Evolutionary conservation across 2,113 vertebrate species (phyloP).

Genomic region (Clarias macrocephalus): DNA sequence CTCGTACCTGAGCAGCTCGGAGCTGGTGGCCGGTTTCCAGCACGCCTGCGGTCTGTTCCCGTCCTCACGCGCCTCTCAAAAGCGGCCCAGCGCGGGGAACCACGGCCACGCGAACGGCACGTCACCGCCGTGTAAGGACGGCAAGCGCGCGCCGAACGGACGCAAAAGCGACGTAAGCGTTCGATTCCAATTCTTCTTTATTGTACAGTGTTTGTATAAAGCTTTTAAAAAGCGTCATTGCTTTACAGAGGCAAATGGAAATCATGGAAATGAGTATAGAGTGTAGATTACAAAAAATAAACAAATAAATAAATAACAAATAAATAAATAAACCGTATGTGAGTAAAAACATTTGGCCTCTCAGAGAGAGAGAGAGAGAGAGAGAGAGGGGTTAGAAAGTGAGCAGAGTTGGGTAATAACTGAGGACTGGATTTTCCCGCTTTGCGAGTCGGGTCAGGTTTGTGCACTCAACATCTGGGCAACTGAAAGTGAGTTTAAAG

Average conservation of each 20-base stretch:
- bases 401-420: neutral
- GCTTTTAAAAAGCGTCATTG: too few species aligned
- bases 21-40: slow-evolving; percentile 87
- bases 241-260: too few species aligned
- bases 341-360: neutral
- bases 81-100: too few species aligned
- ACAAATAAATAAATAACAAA: neutral
- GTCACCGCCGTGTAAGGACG: slow-evolving; percentile 47
- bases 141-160: slow-evolving; percentile 39
- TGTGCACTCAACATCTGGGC: neutral
- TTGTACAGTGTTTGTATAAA: too few species aligned
- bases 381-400: neutral
- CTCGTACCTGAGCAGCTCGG: slow-evolving; percentile 74
- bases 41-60: slow-evolving; percentile 83
- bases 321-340: neutral
- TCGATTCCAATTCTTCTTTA: too few species aligned
- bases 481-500: neutral
- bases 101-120: neutral
- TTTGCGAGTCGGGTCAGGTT: slow-evolving; percentile 53
- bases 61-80: neutral
- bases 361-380: neutral
- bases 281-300: neutral
- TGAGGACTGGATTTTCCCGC: slow-evolving; percentile 69
- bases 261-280: slow-evolving; percentile 16
- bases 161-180: slow-evolving; percentile 49